Evolutionary conservation across 2,888 invertebrate genomes (phyloP), one percentile per base, ranked within the genome.

Genomic region (Ophion costatus): DNA sequence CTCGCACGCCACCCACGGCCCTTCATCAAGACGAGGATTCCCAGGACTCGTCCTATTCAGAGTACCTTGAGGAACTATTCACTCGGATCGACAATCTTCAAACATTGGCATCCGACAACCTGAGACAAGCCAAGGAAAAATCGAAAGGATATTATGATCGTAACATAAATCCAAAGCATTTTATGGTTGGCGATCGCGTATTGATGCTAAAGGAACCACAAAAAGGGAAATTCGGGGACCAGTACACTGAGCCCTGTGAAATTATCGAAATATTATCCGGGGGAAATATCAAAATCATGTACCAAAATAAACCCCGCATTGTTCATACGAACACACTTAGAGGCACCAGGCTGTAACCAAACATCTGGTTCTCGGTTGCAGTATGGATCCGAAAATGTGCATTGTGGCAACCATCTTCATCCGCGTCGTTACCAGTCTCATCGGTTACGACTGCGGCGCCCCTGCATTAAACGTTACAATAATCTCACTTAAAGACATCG

Each of bases 381-480:
- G 24, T 2, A 24, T 24, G 24, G 24, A 24, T 24, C 24, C 24
- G 24, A 24, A 24, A 24, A 24, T 24, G 2, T 24, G 24, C 2
- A 24, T 24, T 24, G 24, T 24, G 24, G 24, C 24, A 24, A 24
- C 24, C n/a, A n/a, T n/a, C n/a, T n/a, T n/a, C 17, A 56, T 74
- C 29, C 67, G 10, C 38, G 82, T 29, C 7, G 24, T 82, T 24
- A 51, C 80, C n/a, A 76, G 82, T 1, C 82, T 80, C 80, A 24
- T 24, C 17, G 79, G 82, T 4, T 85, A 82, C 57, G 82, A 85
- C 45, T 82, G 85, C 22, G 80, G 82, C 0, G 82, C 82, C 24
- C 73, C 67, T 38, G 67, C 76, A 2, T 24, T 76, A 4, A 82
- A 82, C 59, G n/a, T n/a, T n/a, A n/a, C n/a, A n/a, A n/a, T n/a